These are phyloP conservation scores for Meganola albula DNA, from an alignment of 2,888 invertebrate genomes.

Conservation along the genomic window DNA sequence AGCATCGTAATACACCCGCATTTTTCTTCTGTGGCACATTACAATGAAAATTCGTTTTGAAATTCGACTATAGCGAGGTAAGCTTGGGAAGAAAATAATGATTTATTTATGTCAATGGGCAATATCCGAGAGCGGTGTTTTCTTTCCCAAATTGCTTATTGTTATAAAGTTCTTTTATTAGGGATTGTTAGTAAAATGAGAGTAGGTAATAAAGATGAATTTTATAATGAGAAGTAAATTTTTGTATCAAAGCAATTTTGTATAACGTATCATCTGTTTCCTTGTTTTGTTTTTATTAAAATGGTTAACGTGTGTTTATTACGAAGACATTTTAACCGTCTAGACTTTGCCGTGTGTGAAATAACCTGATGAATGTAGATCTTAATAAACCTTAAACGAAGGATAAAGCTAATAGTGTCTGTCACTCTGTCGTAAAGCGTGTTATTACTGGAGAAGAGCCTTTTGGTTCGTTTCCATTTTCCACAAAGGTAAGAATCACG, in stretches of 20 bases:
- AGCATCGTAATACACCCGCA: constrained; percentile 51
- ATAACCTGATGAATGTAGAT: constrained; percentile 65
- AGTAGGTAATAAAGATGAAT: constrained; percentile 54
- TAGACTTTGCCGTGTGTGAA: constrained; percentile 69
- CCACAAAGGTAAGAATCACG: no score
- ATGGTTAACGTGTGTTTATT: constrained; percentile 32
- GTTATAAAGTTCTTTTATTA: constrained; percentile 75
- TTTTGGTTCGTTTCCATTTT: constrained; percentile 24
- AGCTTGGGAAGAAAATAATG: constrained; percentile 58
- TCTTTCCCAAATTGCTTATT: constrained; percentile 72
- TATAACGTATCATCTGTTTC: constrained; percentile 2
- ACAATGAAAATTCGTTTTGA: constrained; percentile 69
- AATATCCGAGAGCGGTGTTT: constrained; percentile 58
- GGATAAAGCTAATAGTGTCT: constrained; percentile 68
- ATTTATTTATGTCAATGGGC: constrained; percentile 77
- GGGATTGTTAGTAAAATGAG: constrained; percentile 69
- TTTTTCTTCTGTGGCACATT: constrained; percentile 72
- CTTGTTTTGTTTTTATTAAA: constrained; percentile 4
- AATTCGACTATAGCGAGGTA: constrained; percentile 41
- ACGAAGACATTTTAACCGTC: constrained; percentile 58
- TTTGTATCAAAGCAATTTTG: constrained; percentile 46
- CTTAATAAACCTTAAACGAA: constrained; percentile 71
- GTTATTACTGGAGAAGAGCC: constrained; percentile 56
- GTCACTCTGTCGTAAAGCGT: constrained; percentile 65
- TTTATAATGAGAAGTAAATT: constrained; percentile 53